Base-by-base conservation (phyloP, 2,888 invertebrate genomes). In the Pristionchus entomophagus region DNA sequence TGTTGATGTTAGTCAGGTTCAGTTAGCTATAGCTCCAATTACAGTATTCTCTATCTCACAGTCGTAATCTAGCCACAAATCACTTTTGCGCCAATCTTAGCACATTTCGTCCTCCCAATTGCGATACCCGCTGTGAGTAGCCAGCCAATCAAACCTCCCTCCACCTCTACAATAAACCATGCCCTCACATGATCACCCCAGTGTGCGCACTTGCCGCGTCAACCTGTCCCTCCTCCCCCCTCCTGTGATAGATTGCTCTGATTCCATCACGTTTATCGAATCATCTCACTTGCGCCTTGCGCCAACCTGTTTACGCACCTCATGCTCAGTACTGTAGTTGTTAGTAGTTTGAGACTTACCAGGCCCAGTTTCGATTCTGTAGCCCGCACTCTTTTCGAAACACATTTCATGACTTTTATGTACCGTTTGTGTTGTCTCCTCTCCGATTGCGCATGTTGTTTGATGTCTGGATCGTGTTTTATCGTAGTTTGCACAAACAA, bases 321-420 rank as follows among this genome's bases (percentile, higher is more conserved):
- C 35, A 17, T 12, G 29, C 38, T 3, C 69, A 73, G 41, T 45
- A 41, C 45, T 17, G 38, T 73, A 69, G 65, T 38, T 69, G 65
- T 69, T 69, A 22, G 65, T 35, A 22, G 38, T 35, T 35, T 12
- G 65, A n/a, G n/a, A n/a, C n/a, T n/a, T n/a, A n/a, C 29, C 22
- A 73, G 73, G n/a, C 26, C 38, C 38, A 38, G 22, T 22, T 69
- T 0, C 29, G 14, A 14, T 32, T 4, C 22, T 38, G 22, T 32
- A 8, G 6, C 38, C 41, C 22, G 26, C 45, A 41, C 45, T 8
- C 26, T 41, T 41, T 26, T 2, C 41, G 8, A 38, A 14, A 69
- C 35, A 73, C 73, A 73, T 73, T 73, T 73, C 73, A 73, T 73
- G 73, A 73, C 73, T 41, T 26, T 32, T 73, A 73, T 73, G 73